Percentiles rank a stretch among this genome's conserved stretches.
phyloP scores from a whole-genome alignment of 2,797 vertebrate genomes.

The Crypturellus tataupa region DNA sequence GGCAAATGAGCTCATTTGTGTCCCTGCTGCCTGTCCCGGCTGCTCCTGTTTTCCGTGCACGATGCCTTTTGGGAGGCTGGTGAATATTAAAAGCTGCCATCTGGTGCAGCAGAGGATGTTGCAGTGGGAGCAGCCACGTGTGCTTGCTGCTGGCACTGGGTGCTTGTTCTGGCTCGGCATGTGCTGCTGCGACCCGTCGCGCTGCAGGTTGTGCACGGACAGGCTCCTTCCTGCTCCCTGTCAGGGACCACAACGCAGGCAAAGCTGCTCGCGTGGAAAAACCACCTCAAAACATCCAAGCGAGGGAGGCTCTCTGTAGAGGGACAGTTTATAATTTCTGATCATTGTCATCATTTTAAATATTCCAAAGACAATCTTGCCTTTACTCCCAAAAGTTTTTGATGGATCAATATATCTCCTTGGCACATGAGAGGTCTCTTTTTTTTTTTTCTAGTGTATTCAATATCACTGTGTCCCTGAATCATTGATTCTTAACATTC shows the following conservation, averaged over 20 bases:
- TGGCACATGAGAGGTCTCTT: background rate
- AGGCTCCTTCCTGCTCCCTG: background rate
- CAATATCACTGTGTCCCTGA: background rate
- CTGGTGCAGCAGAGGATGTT: background rate
- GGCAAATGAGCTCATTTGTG: conserved; percentile 19
- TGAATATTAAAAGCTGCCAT: background rate
- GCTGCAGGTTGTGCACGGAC: too few relatives aligned
- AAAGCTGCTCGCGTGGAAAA: background rate
- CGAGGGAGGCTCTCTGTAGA: background rate
- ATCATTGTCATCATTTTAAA: background rate
- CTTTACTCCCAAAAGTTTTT: background rate
- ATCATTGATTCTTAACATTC: too few relatives aligned
- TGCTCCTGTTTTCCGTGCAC: background rate
- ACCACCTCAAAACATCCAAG: background rate
- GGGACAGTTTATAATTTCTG: background rate
- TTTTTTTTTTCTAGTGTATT: background rate
- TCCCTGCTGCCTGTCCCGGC: background rate
- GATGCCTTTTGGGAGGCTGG: background rate
- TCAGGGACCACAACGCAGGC: background rate
- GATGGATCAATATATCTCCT: background rate
- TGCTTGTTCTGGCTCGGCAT: background rate
- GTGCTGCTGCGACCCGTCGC: background rate
- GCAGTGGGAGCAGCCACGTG: background rate
- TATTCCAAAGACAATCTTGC: background rate
- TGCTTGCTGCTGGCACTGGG: background rate